Conservation (phyloP, 2,797 vertebrate species). For the Semotilus atromaculatus region DNA sequence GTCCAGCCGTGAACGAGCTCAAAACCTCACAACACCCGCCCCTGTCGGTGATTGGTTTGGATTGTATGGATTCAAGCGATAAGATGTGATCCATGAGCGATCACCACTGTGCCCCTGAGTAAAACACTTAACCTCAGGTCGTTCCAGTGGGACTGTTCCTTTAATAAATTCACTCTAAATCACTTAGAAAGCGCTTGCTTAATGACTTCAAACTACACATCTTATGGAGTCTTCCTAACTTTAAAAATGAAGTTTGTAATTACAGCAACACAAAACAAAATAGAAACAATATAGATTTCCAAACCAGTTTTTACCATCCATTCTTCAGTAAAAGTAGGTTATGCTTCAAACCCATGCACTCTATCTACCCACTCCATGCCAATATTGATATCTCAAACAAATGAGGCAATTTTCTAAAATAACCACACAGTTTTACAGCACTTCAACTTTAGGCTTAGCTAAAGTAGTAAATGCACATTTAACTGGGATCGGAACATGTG, state of each 20-base stretch:
- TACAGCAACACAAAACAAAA: background rate
- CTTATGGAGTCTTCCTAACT: background rate
- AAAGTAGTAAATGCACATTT: background rate
- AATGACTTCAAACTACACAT: background rate
- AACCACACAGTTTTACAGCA: background rate
- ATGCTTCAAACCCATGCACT: background rate
- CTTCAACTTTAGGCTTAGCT: background rate
- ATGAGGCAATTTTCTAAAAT: background rate
- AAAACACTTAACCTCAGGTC: background rate
- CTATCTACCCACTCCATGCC: background rate
- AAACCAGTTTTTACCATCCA: background rate
- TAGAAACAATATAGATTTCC: background rate
- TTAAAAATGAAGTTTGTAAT: background rate
- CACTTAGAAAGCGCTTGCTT: background rate
- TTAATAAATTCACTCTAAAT: constrained; percentile 16
- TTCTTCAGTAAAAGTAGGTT: background rate
- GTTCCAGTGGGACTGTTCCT: background rate
- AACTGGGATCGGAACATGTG: background rate
- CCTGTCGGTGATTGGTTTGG: too few species aligned
- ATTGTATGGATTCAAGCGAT: background rate
- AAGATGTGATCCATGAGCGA: background rate
- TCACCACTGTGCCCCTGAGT: background rate
- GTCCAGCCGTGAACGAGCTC: too few species aligned
- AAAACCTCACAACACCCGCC: too few species aligned
- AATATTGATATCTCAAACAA: background rate